Evolutionary conservation across 2,797 vertebrate genomes (phyloP).

Genomic region (Acanthurus leucopareius): DNA sequence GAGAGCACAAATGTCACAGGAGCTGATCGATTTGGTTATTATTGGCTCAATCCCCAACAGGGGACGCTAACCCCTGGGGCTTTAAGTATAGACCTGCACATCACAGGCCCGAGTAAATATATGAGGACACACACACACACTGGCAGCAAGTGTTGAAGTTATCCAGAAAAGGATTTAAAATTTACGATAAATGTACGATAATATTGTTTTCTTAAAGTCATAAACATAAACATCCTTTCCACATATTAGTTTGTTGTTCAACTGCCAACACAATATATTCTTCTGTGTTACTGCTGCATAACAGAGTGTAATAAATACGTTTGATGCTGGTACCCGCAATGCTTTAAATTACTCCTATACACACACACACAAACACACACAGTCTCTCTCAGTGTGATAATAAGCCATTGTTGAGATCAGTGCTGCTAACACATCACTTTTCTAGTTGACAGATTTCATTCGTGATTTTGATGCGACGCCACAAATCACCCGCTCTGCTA

Average conservation of each 20-base stretch:
- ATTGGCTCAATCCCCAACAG: conserved; percentile 57
- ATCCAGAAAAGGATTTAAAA: not conserved
- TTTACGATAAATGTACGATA: no score
- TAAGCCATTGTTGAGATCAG: conserved; percentile 31
- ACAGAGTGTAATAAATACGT: not conserved
- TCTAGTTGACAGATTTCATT: conserved; percentile 63
- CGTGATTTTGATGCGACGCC: conserved; percentile 54
- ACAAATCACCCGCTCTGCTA: conserved; percentile 73
- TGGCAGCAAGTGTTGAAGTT: not conserved
- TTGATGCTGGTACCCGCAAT: not conserved
- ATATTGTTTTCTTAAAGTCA: no score
- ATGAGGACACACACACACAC: not conserved
- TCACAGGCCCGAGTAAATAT: conserved; percentile 4
- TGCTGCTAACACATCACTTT: conserved; percentile 62
- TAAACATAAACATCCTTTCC: no score
- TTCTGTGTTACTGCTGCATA: not conserved
- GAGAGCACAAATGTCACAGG: conserved; percentile 75
- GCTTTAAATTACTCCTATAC: not conserved
- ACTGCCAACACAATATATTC: not conserved
- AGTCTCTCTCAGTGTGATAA: conserved; percentile 24
- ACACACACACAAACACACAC: not conserved
- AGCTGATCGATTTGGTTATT: conserved; percentile 75
- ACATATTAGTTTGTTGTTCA: no score
- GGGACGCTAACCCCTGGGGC: conserved; percentile 50
- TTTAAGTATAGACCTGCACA: conserved; percentile 40